phyloP scores from a whole-genome alignment of 2,797 vertebrate species.

The Neosilurus hyrtlii region DNA sequence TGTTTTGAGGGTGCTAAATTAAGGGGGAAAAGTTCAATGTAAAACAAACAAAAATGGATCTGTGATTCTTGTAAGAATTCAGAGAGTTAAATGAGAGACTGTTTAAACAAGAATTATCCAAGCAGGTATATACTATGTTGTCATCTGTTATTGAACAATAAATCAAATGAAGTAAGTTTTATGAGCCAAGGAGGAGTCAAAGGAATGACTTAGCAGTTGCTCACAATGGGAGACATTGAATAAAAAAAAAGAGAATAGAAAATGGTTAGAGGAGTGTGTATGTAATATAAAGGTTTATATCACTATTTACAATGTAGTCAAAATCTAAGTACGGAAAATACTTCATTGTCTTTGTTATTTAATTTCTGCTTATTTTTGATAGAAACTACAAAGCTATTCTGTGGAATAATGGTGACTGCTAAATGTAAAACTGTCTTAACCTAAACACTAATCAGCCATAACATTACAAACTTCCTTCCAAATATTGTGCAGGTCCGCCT shows the following conservation, averaged over 20 bases:
- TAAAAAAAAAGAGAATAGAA: neutral
- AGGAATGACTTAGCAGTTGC: neutral
- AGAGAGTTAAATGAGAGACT: neutral
- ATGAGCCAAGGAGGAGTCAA: neutral
- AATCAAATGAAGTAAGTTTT: neutral
- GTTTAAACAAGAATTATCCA: neutral
- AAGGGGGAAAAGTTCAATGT: neutral
- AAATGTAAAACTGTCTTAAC: constrained; percentile 1
- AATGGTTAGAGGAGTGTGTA: neutral
- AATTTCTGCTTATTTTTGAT: neutral
- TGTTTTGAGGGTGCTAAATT: neutral
- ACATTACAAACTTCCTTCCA: no score
- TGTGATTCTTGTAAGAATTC: neutral
- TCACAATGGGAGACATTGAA: neutral
- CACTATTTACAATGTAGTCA: neutral
- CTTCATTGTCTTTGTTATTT: neutral
- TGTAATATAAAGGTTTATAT: neutral
- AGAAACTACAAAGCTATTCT: neutral
- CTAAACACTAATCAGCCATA: no score
- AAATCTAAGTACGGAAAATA: neutral
- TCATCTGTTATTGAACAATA: neutral
- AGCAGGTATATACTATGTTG: neutral
- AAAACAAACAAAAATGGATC: neutral
- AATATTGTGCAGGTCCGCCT: neutral
- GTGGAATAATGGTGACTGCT: neutral